Evolutionary conservation across 2,797 vertebrate genomes (phyloP).

Genomic region (Lepilemur septentrionalis): DNA sequence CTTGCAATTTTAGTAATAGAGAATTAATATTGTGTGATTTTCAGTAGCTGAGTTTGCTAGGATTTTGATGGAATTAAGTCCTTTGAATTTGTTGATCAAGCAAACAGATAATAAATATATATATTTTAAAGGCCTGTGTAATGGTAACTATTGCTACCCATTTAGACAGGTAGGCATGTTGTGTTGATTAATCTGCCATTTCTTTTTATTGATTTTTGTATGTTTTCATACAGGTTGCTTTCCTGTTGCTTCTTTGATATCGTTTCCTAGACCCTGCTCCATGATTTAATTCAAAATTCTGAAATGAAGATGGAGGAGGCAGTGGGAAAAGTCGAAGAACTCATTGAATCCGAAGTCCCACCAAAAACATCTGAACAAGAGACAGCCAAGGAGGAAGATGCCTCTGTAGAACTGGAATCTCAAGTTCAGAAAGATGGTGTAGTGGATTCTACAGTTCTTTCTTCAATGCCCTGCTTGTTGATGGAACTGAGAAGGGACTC

Average conservation of each 20-base stretch:
- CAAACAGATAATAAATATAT: background rate
- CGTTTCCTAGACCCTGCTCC: slow-evolving; percentile 79
- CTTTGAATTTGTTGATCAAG: slow-evolving; percentile 35
- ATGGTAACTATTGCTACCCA: slow-evolving; percentile 7
- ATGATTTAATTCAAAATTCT: slow-evolving; percentile 87
- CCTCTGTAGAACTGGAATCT: slow-evolving; percentile 89
- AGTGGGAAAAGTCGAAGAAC: slow-evolving; percentile 92
- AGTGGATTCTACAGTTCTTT: slow-evolving; percentile 90
- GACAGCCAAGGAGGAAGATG: slow-evolving; percentile 86
- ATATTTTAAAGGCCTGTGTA: slow-evolving; percentile 27
- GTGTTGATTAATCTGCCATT: slow-evolving; percentile 35
- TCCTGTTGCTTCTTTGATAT: slow-evolving; percentile 71
- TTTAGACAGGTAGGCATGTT: slow-evolving; percentile 21
- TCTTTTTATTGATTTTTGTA: slow-evolving; percentile 74
- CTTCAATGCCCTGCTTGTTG: slow-evolving; percentile 95
- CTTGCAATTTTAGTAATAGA: slow-evolving; percentile 34
- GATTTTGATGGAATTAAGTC: slow-evolving; percentile 26
- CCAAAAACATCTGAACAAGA: slow-evolving; percentile 88
- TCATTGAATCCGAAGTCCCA: slow-evolving; percentile 89
- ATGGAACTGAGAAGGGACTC: slow-evolving; percentile 95
- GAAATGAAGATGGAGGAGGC: slow-evolving; percentile 98
- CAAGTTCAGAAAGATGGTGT: slow-evolving; percentile 87
- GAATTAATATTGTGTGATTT: background rate
- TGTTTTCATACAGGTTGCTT: slow-evolving; percentile 85
- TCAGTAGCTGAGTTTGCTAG: slow-evolving; percentile 2